Evolutionary conservation across 1,140 invertebrate species (phyloP).

Genomic region (Sminthurides bifidus): DNA sequence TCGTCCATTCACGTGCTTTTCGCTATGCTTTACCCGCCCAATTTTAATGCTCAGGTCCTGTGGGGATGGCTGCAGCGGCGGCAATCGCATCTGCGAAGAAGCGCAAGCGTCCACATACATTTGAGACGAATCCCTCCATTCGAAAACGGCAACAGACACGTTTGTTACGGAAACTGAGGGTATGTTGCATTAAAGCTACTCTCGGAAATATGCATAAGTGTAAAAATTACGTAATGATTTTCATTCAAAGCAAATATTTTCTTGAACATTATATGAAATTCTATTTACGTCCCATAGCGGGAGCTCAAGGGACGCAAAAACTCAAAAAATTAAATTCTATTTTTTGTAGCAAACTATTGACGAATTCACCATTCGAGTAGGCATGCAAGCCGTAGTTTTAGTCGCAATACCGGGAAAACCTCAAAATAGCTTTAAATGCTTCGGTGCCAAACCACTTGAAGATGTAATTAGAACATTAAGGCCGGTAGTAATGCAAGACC

Average conservation of each 20-base stretch:
- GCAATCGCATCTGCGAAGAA: constrained; percentile 94
- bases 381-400: constrained; percentile 92
- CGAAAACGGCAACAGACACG: constrained; percentile 91
- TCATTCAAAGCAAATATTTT: constrained; percentile 4
- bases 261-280: too few relatives aligned
- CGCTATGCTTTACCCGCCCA: constrained; percentile 6
- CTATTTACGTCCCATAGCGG: too few relatives aligned
- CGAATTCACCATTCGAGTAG: constrained; percentile 90
- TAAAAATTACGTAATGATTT: constrained; percentile 2
- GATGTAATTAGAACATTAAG: constrained; percentile 84
- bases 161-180: constrained; percentile 71
- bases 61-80: constrained; percentile 90
- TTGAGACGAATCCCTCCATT: constrained; percentile 95
- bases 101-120: constrained; percentile 85
- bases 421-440: constrained; percentile 88
- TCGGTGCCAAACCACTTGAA: constrained; percentile 91
- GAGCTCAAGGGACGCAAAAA: constrained; percentile 2
- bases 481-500: constrained; percentile 82
- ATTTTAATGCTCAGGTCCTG: constrained; percentile 55
- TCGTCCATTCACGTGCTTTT: too few relatives aligned
- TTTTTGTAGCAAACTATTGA: constrained; percentile 76
- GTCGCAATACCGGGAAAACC: constrained; percentile 94
- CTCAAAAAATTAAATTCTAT: constrained; percentile 5
- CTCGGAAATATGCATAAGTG: not conserved
- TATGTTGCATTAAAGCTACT: constrained; percentile 38